phyloP scores from a whole-genome alignment of 2,797 vertebrate species.

The Tokudaia tokunoshimensis region DNA sequence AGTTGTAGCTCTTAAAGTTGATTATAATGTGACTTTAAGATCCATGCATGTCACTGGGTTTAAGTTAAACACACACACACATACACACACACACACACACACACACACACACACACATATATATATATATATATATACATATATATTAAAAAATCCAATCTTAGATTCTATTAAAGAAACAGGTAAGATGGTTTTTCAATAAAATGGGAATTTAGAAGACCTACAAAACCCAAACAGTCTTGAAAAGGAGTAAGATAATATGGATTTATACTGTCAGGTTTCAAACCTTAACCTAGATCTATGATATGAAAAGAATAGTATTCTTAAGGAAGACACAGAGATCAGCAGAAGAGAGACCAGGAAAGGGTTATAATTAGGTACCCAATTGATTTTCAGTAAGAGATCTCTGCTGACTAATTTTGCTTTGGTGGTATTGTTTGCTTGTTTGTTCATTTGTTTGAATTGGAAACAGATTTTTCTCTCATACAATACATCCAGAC shows the following conservation, averaged over 20 bases:
- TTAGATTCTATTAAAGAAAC: conserved; percentile 33
- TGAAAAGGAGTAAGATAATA: not conserved
- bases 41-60: not conserved
- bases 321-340: not conserved
- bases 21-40: not conserved
- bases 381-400: not conserved
- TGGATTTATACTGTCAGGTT: not conserved
- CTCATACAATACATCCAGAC: not conserved
- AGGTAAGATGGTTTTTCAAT: conserved; percentile 2
- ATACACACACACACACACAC: no score
- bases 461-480: not conserved
- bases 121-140: no score
- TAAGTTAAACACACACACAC: not conserved
- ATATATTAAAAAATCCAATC: not conserved
- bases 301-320: not conserved
- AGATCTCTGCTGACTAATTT: not conserved
- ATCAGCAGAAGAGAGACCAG: not conserved
- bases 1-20: not conserved
- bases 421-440: not conserved
- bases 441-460: not conserved
- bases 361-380: not conserved
- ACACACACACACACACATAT: no score
- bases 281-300: conserved; percentile 27
- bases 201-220: conserved; percentile 1
- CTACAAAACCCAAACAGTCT: not conserved